Percentiles rank a stretch among this genome's conserved stretches.
Evolutionary conservation across 1,140 invertebrate species (phyloP).

Genomic region (Psilanteris sp.): DNA sequence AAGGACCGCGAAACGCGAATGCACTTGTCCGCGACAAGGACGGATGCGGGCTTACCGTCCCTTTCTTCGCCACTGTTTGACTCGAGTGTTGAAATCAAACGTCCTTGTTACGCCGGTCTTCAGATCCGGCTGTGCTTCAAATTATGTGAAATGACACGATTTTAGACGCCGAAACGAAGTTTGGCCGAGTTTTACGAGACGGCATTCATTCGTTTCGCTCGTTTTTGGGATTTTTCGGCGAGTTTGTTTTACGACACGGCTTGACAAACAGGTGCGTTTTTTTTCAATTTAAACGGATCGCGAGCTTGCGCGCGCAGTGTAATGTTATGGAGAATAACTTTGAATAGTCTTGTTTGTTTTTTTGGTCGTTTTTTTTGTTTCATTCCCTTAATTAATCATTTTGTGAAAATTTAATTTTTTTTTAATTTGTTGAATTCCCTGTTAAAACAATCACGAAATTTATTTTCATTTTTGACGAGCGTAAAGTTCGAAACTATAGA

Average conservation of each 20-base stretch:
- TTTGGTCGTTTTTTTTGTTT: too few relatives aligned
- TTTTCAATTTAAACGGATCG: too few relatives aligned
- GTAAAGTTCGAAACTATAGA: too few relatives aligned
- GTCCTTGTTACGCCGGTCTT: conserved; percentile 35
- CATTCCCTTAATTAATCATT: too few relatives aligned
- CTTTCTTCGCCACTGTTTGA: conserved; percentile 15
- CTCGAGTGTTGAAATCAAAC: conserved; percentile 34
- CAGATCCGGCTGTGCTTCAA: conserved; percentile 37
- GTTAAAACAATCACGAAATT: too few relatives aligned
- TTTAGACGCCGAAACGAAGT: neutral
- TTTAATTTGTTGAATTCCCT: too few relatives aligned
- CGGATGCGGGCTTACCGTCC: neutral
- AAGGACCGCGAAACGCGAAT: conserved; percentile 4
- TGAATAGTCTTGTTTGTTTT: too few relatives aligned
- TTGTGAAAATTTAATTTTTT: too few relatives aligned
- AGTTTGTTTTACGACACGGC: neutral
- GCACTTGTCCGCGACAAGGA: conserved; percentile 14
- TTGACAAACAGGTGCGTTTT: too few relatives aligned
- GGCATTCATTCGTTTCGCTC: neutral
- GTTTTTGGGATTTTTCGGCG: conserved; percentile 2
- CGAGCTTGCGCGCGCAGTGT: too few relatives aligned
- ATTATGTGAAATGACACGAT: conserved; percentile 31
- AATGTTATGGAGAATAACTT: too few relatives aligned
- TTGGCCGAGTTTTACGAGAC: conserved; percentile 4
- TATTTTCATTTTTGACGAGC: too few relatives aligned